phyloP scores from a whole-genome alignment of 2,888 invertebrate species.

The Sicus ferrugineus region DNA sequence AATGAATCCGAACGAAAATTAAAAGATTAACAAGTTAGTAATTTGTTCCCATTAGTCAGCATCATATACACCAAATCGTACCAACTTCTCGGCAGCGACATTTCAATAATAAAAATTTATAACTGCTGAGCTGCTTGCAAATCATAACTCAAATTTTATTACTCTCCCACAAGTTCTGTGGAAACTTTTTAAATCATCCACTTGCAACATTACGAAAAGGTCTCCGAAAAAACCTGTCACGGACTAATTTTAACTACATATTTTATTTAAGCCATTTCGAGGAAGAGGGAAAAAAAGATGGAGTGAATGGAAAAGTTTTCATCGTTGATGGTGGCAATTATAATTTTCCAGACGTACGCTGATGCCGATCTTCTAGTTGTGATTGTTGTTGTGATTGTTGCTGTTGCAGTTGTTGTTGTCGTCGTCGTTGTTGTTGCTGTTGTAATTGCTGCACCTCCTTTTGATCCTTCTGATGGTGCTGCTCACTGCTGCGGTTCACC shows the following conservation, averaged over 20 bases:
- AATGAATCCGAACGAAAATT: too few species aligned
- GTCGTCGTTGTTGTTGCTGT: background rate
- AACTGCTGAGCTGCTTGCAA: slow-evolving; percentile 32
- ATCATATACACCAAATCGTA: too few species aligned
- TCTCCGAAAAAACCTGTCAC: background rate
- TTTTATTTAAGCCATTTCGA: background rate
- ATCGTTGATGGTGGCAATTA: slow-evolving; percentile 27
- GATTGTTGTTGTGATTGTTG: background rate
- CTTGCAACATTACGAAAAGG: background rate
- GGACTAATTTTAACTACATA: background rate
- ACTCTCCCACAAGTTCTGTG: background rate
- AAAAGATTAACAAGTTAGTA: too few species aligned
- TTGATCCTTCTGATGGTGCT: too few species aligned
- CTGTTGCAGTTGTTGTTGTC: background rate
- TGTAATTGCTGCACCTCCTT: background rate
- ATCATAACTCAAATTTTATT: slow-evolving; percentile 7
- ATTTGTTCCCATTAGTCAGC: too few species aligned
- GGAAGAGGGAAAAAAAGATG: background rate
- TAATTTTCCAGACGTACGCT: slow-evolving; percentile 18
- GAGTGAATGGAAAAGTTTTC: background rate
- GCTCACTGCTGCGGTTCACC: slow-evolving; percentile 1
- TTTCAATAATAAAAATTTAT: slow-evolving; percentile 12
- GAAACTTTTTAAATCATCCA: slow-evolving; percentile 8
- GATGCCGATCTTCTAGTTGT: background rate
- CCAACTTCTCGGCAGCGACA: too few species aligned